A percentile compares a stretch with the other conserved stretches of the same genome.
phyloP scores from a whole-genome alignment of 2,888 invertebrate species.

The Rugalucina vietnamica region DNA sequence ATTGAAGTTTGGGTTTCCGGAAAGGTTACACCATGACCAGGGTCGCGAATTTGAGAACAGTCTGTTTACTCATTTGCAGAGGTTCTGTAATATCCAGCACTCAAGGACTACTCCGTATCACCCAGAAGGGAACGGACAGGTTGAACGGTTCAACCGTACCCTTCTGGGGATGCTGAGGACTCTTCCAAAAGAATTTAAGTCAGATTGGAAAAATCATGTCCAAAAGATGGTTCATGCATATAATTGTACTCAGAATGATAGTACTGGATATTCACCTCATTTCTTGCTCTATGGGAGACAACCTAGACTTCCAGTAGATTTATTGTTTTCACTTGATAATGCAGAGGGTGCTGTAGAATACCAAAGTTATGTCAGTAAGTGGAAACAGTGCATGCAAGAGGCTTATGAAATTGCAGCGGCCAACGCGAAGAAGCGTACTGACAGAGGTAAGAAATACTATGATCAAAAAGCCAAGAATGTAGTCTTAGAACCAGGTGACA shows the following conservation, averaged over 20 bases:
- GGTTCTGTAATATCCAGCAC: neutral
- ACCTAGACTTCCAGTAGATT: constrained; percentile 30
- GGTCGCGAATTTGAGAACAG: constrained; percentile 36
- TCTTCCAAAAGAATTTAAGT: constrained; percentile 19
- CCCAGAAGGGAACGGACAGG: constrained; percentile 35
- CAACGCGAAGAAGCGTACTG: neutral
- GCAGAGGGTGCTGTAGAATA: neutral
- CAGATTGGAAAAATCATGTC: constrained; percentile 27
- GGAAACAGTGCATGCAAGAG: constrained; percentile 18
- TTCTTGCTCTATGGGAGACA: constrained; percentile 22
- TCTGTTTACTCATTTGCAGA: neutral
- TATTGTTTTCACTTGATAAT: constrained; percentile 1
- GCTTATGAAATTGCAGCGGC: constrained; percentile 14
- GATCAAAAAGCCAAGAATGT: neutral
- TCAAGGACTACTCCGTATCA: constrained; percentile 42
- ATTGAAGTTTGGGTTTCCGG: constrained; percentile 22
- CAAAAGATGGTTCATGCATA: constrained; percentile 34
- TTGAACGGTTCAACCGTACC: constrained; percentile 29
- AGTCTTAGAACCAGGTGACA: neutral
- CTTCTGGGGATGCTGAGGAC: constrained; percentile 34
- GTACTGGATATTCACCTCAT: constrained; percentile 21
- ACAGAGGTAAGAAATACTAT: constrained; percentile 6
- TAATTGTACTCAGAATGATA: constrained; percentile 32
- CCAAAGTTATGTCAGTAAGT: constrained; percentile 1
- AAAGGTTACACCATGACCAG: constrained; percentile 31